Evolutionary conservation across 2,888 invertebrate genomes (phyloP), one percentile per base, ranked within the genome.

Genomic region (Belgica antarctica): DNA sequence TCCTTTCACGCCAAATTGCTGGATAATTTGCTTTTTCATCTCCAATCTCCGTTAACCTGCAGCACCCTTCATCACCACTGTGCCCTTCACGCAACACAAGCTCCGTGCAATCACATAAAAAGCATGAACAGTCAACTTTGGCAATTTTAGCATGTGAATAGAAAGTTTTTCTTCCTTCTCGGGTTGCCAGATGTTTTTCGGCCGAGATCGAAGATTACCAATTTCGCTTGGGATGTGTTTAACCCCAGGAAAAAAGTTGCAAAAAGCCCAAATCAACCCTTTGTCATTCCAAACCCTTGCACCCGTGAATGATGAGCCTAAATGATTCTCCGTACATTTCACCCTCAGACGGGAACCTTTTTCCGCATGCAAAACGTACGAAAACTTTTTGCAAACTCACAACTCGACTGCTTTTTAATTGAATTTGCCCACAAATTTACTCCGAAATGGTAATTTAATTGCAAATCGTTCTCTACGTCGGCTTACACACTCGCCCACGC

Each of bases 381-480:
- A n/a, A n/a, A n/a, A n/a, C n/a, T n/a, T n/a, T n/a, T n/a, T n/a
- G n/a, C n/a, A n/a, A n/a, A n/a, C n/a, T n/a, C n/a, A n/a, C n/a
- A 4, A 22, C 7, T 17, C 10, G 27, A 62, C 25, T 24, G 24
- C 15, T 22, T 46, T 46, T 65, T 65, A 65, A 65, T 65, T 65
- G 63, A 65, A 65, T 65, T 65, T 65, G 17, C 41, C 63, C 63
- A 65, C 63, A 65, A 24, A 65, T 27, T 57, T 59, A 27, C 25
- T 27, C 15, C 27, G 46, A 46, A 15, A 62, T 28, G 22, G 28
- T 31, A 62, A 62, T 28, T 62, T 62, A 22, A 57, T 24, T 10
- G 19, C 57, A 15, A 57, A 62, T 31, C n/a, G n/a, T 59, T 59
- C n/a, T n/a, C n/a, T n/a, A n/a, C n/a, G n/a, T n/a, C n/a, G n/a